phyloP scores from a whole-genome alignment of 2,888 invertebrate species.

The Caprella mutica region DNA sequence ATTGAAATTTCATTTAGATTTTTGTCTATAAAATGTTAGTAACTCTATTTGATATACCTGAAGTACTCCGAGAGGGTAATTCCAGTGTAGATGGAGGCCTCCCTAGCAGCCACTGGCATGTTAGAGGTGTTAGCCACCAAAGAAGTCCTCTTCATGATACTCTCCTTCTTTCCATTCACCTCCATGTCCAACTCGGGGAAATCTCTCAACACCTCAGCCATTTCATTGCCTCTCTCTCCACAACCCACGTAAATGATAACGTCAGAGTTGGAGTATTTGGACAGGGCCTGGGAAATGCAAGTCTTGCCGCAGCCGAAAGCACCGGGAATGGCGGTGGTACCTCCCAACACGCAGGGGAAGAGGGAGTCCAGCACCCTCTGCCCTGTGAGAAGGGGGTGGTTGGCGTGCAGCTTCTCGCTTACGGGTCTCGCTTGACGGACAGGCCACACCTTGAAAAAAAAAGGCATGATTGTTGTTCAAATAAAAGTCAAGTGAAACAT shows the following conservation, averaged over 20 bases:
- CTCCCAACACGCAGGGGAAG: slow-evolving; percentile 93
- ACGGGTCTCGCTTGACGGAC: slow-evolving; percentile 94
- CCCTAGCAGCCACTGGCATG: slow-evolving; percentile 99
- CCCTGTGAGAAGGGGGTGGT: slow-evolving; percentile 94
- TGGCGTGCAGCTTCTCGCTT: slow-evolving; percentile 95
- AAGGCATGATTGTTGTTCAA: too few relatives aligned
- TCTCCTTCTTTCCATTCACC: slow-evolving; percentile 87
- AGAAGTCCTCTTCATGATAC: slow-evolving; percentile 99
- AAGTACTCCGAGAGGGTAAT: slow-evolving; percentile 99
- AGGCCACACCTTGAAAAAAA: slow-evolving; percentile 70
- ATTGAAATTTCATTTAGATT: too few relatives aligned
- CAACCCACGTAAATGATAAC: slow-evolving; percentile 99
- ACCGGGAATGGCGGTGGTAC: slow-evolving; percentile 97
- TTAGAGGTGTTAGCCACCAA: slow-evolving; percentile 99
- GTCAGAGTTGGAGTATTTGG: slow-evolving; percentile 99
- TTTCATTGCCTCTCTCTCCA: slow-evolving; percentile 99
- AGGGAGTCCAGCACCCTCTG: slow-evolving; percentile 96
- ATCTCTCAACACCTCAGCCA: slow-evolving; percentile 97
- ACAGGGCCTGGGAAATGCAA: slow-evolving; percentile 97
- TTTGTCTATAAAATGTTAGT: not conserved
- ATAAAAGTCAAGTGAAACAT: too few relatives aligned
- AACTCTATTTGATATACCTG: too few relatives aligned
- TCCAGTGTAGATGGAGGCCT: slow-evolving; percentile 98
- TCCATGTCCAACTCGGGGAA: slow-evolving; percentile 97
- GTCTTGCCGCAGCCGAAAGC: slow-evolving; percentile 99